phyloP scores from a whole-genome alignment of 2,797 vertebrate species.

The Gymnothorax javanicus region DNA sequence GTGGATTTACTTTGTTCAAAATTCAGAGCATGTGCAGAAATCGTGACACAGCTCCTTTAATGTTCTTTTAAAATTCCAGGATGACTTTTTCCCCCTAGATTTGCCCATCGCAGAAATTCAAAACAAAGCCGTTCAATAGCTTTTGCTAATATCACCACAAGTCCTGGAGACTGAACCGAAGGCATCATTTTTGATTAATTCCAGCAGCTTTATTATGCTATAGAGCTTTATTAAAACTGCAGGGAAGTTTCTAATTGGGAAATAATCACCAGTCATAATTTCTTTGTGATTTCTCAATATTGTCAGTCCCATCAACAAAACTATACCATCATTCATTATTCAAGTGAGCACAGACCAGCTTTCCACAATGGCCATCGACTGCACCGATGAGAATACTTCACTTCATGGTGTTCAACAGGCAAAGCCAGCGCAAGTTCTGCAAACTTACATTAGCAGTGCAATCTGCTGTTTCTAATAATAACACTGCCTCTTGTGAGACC shows the following conservation, averaged over 20 bases:
- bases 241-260: neutral
- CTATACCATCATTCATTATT: neutral
- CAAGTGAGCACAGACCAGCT: neutral
- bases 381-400: neutral
- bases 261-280: neutral
- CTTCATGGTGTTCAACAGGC: neutral
- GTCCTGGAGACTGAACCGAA: neutral
- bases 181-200: neutral
- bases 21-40: too few species aligned
- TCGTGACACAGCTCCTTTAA: neutral
- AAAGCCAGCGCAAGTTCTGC: neutral
- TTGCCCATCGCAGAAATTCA: neutral
- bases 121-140: neutral
- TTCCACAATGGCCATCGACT: neutral
- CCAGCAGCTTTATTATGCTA: neutral
- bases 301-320: neutral
- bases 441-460: conserved; percentile 12
- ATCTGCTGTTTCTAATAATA: conserved; percentile 18
- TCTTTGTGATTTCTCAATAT: neutral
- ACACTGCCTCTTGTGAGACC: neutral
- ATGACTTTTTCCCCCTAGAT: neutral
- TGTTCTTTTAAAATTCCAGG: neutral
- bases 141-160: neutral
- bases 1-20: too few species aligned
- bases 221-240: conserved; percentile 7